phyloP scores from a whole-genome alignment of 2,797 vertebrate species.

The Adrianichthys oophorus region DNA sequence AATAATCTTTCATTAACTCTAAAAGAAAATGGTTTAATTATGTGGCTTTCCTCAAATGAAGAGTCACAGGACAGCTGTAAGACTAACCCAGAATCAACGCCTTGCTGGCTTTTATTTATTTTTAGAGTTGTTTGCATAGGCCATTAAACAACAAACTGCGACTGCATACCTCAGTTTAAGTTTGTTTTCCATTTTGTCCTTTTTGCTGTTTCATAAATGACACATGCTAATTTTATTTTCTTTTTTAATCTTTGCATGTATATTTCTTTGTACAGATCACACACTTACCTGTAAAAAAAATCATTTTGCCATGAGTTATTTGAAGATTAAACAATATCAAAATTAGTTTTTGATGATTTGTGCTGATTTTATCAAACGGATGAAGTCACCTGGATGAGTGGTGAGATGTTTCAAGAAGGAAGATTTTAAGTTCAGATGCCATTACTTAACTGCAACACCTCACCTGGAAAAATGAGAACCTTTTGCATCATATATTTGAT shows the following conservation, averaged over 20 bases:
- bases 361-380: too few species aligned
- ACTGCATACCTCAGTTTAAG: constrained; percentile 86
- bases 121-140: constrained; percentile 45
- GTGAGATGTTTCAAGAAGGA: too few species aligned
- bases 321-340: constrained; percentile 95
- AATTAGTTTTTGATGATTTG: constrained; percentile 48
- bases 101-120: constrained; percentile 54
- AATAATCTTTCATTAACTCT: constrained; percentile 36
- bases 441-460: too few species aligned
- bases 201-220: constrained; percentile 75
- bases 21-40: background rate
- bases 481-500: too few species aligned
- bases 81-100: constrained; percentile 9
- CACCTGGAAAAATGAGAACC: too few species aligned
- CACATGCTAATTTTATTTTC: constrained; percentile 65
- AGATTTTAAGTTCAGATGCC: too few species aligned
- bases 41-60: background rate
- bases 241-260: constrained; percentile 90
- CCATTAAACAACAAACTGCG: constrained; percentile 61
- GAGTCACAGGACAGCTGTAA: background rate
- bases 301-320: constrained; percentile 96
- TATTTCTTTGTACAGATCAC: constrained; percentile 95
- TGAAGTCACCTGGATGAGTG: too few species aligned
- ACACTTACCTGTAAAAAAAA: constrained; percentile 91
- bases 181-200: constrained; percentile 26